phyloP scores from a whole-genome alignment of 2,113 vertebrate species.

The Eurypyga helias region DNA sequence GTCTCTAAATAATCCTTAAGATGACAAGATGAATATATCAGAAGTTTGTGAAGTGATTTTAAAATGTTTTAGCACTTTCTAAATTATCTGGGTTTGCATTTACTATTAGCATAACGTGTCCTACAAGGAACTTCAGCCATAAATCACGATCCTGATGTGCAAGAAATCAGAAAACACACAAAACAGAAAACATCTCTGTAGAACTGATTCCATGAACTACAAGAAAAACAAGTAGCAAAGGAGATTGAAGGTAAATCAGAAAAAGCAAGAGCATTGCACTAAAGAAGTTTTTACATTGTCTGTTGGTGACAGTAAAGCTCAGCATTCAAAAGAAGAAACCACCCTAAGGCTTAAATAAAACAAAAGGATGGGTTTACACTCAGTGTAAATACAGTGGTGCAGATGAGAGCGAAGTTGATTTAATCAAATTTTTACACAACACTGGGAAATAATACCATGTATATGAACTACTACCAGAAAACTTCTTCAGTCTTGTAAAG shows the following conservation, averaged over 20 bases:
- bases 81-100: not conserved
- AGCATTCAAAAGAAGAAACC: not conserved
- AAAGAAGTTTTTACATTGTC: not conserved
- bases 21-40: not conserved
- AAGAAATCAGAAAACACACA: not conserved
- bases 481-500: not conserved
- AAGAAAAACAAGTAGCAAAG: not conserved
- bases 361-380: not conserved
- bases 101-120: not conserved
- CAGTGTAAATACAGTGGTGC: not conserved
- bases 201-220: not conserved
- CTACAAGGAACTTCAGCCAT: not conserved
- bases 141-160: not conserved
- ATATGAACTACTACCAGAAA: not conserved
- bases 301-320: not conserved
- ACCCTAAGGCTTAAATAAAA: not conserved
- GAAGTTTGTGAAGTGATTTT: not conserved
- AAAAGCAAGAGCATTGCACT: not conserved
- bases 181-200: not conserved
- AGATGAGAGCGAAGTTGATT: not conserved
- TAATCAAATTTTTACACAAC: not conserved
- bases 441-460: not conserved
- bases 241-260: not conserved
- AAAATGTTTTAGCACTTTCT: not conserved
- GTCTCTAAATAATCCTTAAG: not conserved